These are phyloP conservation scores for Oceanites oceanicus DNA, from an alignment of 2,113 vertebrate genomes.

Conservation along the genomic window DNA sequence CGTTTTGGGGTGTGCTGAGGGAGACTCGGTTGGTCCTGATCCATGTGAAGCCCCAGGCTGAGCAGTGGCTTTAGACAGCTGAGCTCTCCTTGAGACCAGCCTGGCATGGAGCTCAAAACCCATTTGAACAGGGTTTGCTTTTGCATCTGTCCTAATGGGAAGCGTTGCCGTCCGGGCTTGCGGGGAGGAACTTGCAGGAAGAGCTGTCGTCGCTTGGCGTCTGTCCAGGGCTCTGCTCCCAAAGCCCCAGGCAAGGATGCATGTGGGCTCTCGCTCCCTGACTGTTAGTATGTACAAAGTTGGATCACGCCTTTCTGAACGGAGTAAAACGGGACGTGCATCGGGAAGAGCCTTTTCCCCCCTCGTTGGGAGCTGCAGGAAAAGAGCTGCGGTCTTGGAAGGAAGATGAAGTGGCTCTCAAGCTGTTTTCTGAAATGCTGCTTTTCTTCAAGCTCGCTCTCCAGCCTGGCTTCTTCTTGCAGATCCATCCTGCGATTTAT, in stretches of 20 bases:
- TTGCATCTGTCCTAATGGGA: background rate
- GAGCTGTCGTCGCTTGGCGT: background rate
- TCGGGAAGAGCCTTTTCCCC: background rate
- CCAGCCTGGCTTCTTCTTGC: background rate
- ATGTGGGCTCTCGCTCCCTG: background rate
- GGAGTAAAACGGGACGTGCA: fast-evolving
- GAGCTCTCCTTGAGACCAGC: background rate
- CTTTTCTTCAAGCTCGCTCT: background rate
- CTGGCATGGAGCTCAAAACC: background rate
- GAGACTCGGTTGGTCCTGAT: fast-evolving
- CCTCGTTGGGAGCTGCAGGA: background rate
- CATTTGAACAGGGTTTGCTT: background rate
- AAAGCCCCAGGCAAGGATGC: background rate
- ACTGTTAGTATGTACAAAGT: background rate
- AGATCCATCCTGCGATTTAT: background rate
- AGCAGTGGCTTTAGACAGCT: background rate
- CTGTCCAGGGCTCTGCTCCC: background rate
- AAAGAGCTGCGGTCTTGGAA: background rate
- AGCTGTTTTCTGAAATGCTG: background rate
- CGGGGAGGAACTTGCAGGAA: background rate
- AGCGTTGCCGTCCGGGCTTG: background rate
- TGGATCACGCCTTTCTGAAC: background rate
- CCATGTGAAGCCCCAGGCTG: fast-evolving
- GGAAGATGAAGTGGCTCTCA: background rate
- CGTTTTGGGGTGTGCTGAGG: background rate